These are phyloP conservation scores for Ecliptopera silaceata DNA, from an alignment of 2,888 invertebrate genomes.

Conservation along the genomic window DNA sequence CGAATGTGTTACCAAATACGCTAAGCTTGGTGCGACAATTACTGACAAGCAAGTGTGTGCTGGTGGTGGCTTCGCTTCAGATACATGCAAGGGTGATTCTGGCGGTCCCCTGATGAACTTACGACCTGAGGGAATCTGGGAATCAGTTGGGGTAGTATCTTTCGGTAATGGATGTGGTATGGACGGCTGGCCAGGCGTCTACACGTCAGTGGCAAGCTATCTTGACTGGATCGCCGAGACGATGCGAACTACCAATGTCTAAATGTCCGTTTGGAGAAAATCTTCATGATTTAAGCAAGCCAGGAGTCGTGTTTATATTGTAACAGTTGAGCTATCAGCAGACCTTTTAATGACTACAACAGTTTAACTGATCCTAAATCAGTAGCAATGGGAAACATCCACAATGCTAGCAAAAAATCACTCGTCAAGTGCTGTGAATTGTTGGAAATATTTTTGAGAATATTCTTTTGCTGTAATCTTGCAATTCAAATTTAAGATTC, in stretches of 20 bases:
- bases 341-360: too few relatives aligned
- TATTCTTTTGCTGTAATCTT: too few relatives aligned
- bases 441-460: too few relatives aligned
- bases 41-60: slow-evolving; percentile 86
- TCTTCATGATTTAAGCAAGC: too few relatives aligned
- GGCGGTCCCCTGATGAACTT: slow-evolving; percentile 89
- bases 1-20: slow-evolving; percentile 80
- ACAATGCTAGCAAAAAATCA: too few relatives aligned
- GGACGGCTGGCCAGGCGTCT: slow-evolving; percentile 87
- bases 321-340: too few relatives aligned
- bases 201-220: slow-evolving; percentile 85
- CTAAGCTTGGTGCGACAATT: slow-evolving; percentile 70
- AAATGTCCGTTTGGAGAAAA: slow-evolving; percentile 6
- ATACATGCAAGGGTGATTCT: slow-evolving; percentile 90
- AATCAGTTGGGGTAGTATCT: slow-evolving; percentile 85
- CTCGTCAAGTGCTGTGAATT: too few relatives aligned
- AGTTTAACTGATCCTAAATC: too few relatives aligned
- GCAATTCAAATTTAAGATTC: too few relatives aligned
- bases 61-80: slow-evolving; percentile 86
- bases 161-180: slow-evolving; percentile 86
- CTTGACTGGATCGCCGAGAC: slow-evolving; percentile 83
- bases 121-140: slow-evolving; percentile 78
- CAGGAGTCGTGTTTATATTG: too few relatives aligned
- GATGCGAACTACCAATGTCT: slow-evolving; percentile 57
- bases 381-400: too few relatives aligned